Evolutionary conservation across 2,888 invertebrate genomes (phyloP), one percentile per base, ranked within the genome.

Genomic region (Sialis lutaria): DNA sequence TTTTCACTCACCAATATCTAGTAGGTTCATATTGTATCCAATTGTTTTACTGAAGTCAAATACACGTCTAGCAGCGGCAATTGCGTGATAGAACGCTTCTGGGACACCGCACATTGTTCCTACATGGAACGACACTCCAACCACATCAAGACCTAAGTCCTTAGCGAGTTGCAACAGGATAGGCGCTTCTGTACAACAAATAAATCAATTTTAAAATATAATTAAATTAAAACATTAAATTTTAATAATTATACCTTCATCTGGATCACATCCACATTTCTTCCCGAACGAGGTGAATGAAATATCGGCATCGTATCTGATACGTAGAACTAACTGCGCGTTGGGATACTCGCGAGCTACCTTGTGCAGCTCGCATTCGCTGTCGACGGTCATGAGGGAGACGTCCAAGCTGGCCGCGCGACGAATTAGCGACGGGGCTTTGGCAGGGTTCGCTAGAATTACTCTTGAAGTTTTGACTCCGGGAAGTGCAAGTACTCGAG

Each of bases 381-480:
- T 69, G 55, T 77, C 77, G 52, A 70, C 75, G 5, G 75, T 75
- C 72, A 74, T 73, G 50, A 63, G 58, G 9, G 59, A 53, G 3
- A 77, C 71, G 6, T 67, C 64, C 35, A 65, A 55, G 53, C 65
- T 63, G 40, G 62, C 64, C 5, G 77, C 75, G 54, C 67, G 72
- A 48, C 60, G 62, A 48, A 77, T 64, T 57, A 72, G 72, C 31
- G 70, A 68, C 1, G 59, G 57, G 50, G 66, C 63, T 59, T 77
- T 77, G 52, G 72, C 69, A 1, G 76, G 74, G 58, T 77, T 73
- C 35, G 76, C 75, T 55, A 70, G 76, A 52, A 77, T 69, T 44
- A 77, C 75, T 34, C 70, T 64, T 9, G 65, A 58, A 0, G 66
- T 60, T 2, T 62, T 51, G 6, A 75, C 70, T 6, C 70, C 72